Base-by-base conservation (phyloP, 2,113 vertebrate species). In the Archilochus colubris region DNA sequence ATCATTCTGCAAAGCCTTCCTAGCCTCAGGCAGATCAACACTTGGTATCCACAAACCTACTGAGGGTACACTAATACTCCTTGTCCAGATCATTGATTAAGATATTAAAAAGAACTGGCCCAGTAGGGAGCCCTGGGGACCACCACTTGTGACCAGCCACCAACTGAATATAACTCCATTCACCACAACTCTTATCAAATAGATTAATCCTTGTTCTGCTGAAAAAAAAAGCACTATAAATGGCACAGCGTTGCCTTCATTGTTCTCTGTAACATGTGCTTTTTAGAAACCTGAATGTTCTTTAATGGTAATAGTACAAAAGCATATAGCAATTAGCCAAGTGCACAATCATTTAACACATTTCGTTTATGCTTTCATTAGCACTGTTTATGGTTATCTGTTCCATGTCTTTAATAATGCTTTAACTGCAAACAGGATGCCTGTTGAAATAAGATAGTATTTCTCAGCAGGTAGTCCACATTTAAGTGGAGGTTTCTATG, bases 351-450 rank as follows among this genome's bases (percentile, higher is more conserved):
- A 80, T 78, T 94, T 93, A 88, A 85, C 57, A 88, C 50, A 40
- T 86, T 78, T 61, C 44, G 75, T 54, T 86, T 64, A 67, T 75
- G 61, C 61, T 78, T 83, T 93, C 72, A 77, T 91, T 86, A 94
- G 79, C 22, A 33, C 46, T 83, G 61, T 75, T 95, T 68, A 86
- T 43, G 16, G 68, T 74, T 91, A 86, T 90, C 79, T 88, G 76
- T 70, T 86, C 91, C 38, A 28, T 4, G 24, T 43, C 75, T 88
- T 51, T 72, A 86, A 83, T 46, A 89, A 66, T 22, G 23, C 31
- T 90, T 86, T 89, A 85, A 77, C 69, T 88, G 76, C 8, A n/a
- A 85, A 91, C 80, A 96, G 89, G 86, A 95, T 94, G 90, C 50
- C 91, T 88, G 73, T 75, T 77, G 82, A 82, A 95, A 88, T 0